These are phyloP conservation scores for Idaea biselata DNA, from an alignment of 2,888 invertebrate species.

Conservation along the genomic window DNA sequence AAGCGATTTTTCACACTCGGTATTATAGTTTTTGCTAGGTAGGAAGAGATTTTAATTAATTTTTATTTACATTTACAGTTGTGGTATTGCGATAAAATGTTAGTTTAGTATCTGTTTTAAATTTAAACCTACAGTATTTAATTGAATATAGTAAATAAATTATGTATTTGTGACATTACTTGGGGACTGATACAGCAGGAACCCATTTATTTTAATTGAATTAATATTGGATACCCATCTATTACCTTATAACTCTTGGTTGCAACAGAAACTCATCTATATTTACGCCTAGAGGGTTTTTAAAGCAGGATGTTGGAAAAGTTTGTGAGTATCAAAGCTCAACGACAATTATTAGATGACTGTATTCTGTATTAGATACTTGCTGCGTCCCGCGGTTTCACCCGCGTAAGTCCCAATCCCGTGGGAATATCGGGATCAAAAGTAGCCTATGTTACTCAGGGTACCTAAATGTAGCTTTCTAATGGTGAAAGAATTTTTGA, in stretches of 20 bases:
- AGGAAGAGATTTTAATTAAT: conserved; percentile 6
- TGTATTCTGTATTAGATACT: too few relatives aligned
- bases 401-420: too few relatives aligned
- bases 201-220: not conserved
- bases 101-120: too few relatives aligned
- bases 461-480: too few relatives aligned
- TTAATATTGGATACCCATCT: not conserved
- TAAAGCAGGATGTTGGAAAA: too few relatives aligned
- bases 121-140: not conserved
- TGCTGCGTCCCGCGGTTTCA: too few relatives aligned
- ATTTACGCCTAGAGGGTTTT: not conserved
- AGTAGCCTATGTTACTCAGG: too few relatives aligned
- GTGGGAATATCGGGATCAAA: too few relatives aligned
- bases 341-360: too few relatives aligned
- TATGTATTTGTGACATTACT: not conserved
- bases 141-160: not conserved
- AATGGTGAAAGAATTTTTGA: too few relatives aligned
- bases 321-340: too few relatives aligned
- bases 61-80: conserved; percentile 11
- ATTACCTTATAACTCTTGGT: not conserved
- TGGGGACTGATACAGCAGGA: not conserved
- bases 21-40: conserved; percentile 4
- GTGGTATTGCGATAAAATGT: not conserved
- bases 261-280: not conserved
- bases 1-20: not conserved